Evolutionary conservation across 2,888 invertebrate species (phyloP).

Genomic region (Cremastinae sp.): DNA sequence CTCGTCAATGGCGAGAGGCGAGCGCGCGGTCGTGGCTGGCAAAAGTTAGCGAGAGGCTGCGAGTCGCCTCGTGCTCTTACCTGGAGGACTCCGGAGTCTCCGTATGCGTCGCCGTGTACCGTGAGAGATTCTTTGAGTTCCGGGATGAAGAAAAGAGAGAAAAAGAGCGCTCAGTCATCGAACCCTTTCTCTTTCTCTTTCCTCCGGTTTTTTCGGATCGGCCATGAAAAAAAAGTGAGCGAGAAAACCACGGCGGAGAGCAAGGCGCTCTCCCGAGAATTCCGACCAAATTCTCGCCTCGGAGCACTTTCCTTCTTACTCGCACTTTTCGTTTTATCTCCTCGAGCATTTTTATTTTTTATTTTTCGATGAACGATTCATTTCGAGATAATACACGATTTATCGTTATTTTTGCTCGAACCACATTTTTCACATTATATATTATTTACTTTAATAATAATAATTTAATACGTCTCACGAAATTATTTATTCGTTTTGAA

Average conservation of each 20-base stretch:
- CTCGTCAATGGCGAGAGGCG: too few relatives aligned
- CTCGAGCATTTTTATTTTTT: conserved; percentile 9
- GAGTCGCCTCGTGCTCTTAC: conserved; percentile 23
- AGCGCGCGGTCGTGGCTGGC: conserved; percentile 66
- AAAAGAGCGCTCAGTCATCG: conserved; percentile 50
- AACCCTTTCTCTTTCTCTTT: conserved; percentile 61
- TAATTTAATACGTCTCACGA: neutral
- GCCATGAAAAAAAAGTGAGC: conserved; percentile 18
- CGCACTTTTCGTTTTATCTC: neutral
- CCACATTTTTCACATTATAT: too few relatives aligned
- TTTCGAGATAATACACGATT: too few relatives aligned
- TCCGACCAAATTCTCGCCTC: conserved; percentile 35
- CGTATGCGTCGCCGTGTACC: conserved; percentile 8
- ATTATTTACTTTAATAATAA: neutral
- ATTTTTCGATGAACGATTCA: neutral
- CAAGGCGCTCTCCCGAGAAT: conserved; percentile 45
- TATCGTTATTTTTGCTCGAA: too few relatives aligned
- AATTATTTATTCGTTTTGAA: neutral
- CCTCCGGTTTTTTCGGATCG: conserved; percentile 33
- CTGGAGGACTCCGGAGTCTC: neutral
- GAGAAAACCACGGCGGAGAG: conserved; percentile 16
- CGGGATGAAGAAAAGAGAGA: conserved; percentile 7
- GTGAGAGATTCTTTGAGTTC: conserved; percentile 49
- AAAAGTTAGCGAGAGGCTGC: conserved; percentile 35
- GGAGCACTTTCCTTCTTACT: conserved; percentile 27